Base-by-base conservation (phyloP, 1,140 invertebrate species). In the Lucilia sericata region DNA sequence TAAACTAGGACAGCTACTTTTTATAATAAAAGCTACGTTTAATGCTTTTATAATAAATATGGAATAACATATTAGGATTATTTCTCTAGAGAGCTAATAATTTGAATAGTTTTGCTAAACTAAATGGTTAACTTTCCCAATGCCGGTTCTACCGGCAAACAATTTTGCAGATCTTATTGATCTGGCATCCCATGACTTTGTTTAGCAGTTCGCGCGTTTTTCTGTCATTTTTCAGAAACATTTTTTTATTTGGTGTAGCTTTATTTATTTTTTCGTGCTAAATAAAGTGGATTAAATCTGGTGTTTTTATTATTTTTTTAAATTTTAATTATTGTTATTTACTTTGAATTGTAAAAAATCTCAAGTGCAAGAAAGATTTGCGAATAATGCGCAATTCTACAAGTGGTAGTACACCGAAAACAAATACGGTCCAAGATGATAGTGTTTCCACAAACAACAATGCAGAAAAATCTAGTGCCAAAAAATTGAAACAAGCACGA, bases 401-500 rank as follows among this genome's bases (percentile, higher is more conserved):
- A 51, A 49, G 76, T 76, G 82, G n/a, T 34, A 76, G 21, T 9
- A 30, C 74, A 21, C 17, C 74, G 47, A 49, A 42, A 25, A 42
- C 47, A 30, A 82, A 70, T 30, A 65, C 65, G 65, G 65, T 70
- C 8, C n/a, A 70, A 70, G 65, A 70, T 70, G 65, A 70, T 19
- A 70, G n/a, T 21, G n/a, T n/a, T 19, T 70, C 65, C 5, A 65
- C 14, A n/a, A 65, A n/a, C 17, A 19, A n/a, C 65, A 25, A 82
- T 65, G 84, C 74, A 36, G 82, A 85, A 49, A 86, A 84, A 82
- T 47, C 47, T 8, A 90, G 86, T 80, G 88, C 87, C 81, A 91
- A 91, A 60, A 91, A 91, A 80, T 85, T 91, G 8, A 90, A 91
- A 9, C 91, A 91, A 83, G 91, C 91, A 36, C 88, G 90, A 60